A percentile compares a stretch with the other conserved stretches of the same genome.
Conservation (phyloP, 2,888 invertebrate species). For the Apoderus coryli region DNA sequence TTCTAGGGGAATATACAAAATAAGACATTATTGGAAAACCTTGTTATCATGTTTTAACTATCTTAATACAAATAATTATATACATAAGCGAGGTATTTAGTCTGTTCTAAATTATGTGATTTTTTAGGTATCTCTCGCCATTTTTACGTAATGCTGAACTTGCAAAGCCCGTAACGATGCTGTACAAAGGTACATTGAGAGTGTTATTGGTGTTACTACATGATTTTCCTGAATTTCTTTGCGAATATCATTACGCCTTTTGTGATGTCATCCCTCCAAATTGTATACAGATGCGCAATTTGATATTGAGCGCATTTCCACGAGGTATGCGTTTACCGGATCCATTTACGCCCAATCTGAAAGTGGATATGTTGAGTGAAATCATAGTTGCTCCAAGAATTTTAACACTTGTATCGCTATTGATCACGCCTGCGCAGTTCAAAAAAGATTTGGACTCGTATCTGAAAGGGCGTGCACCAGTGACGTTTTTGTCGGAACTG, state of each 20-base stretch:
- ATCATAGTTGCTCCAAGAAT: slow-evolving; percentile 81
- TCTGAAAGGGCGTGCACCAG: slow-evolving; percentile 83
- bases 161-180: slow-evolving; percentile 79
- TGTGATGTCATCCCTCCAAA: slow-evolving; percentile 99
- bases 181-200: slow-evolving; percentile 86
- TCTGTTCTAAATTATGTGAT: no score
- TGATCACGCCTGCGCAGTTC: slow-evolving; percentile 77
- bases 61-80: no score
- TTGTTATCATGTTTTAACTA: no score
- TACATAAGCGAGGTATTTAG: no score
- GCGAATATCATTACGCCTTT: slow-evolving; percentile 98
- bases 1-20: no score
- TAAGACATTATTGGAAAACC: no score
- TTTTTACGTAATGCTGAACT: slow-evolving; percentile 95
- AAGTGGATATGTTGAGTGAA: slow-evolving; percentile 82
- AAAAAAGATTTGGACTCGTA: slow-evolving; percentile 96
- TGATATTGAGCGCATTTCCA: slow-evolving; percentile 95
- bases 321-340: slow-evolving; percentile 96
- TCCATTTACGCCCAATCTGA: slow-evolving; percentile 95
- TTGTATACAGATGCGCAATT: slow-evolving; percentile 96
- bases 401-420: slow-evolving; percentile 70
- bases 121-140: slow-evolving; percentile 74
- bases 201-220: slow-evolving; percentile 90
- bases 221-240: slow-evolving; percentile 98
- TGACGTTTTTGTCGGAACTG: slow-evolving; percentile 88